A percentile compares a stretch with the other conserved stretches of the same genome.
These are phyloP conservation scores for Lepidochrysops patricia DNA, from an alignment of 2,888 invertebrate species.

Conservation along the genomic window DNA sequence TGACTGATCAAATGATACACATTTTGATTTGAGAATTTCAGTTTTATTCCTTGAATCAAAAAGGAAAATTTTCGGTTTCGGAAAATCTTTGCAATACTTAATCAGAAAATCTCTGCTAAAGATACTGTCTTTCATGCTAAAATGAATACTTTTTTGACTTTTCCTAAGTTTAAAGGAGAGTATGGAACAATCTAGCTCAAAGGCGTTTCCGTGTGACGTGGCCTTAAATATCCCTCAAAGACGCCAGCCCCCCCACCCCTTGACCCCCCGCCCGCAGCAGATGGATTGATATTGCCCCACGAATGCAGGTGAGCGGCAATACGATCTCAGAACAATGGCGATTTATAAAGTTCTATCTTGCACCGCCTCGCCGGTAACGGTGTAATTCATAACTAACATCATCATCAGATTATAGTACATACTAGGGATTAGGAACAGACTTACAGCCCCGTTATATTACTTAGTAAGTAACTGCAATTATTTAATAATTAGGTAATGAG, in stretches of 20 bases:
- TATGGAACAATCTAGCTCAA: neutral
- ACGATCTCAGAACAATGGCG: conserved; percentile 56
- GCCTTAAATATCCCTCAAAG: conserved; percentile 53
- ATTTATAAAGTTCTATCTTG: conserved; percentile 49
- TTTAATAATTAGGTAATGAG: no score
- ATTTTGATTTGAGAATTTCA: no score
- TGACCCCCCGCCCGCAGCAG: conserved; percentile 35
- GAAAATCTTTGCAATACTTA: no score
- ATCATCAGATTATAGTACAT: neutral
- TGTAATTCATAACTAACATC: neutral
- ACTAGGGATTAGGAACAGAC: neutral
- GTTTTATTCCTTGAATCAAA: no score
- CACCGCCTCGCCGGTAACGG: conserved; percentile 13
- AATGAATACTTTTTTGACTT: no score
- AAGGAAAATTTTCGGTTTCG: no score
- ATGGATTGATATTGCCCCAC: conserved; percentile 66
- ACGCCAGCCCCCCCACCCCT: conserved; percentile 36
- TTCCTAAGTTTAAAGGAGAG: no score
- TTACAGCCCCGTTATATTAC: no score
- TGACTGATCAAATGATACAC: neutral
- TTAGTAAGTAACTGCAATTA: no score
- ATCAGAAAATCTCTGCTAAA: no score
- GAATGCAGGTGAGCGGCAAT: conserved; percentile 59
- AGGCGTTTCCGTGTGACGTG: conserved; percentile 12
- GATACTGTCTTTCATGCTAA: no score